These are phyloP conservation scores for Labrus mixtus DNA, from an alignment of 2,113 vertebrate genomes.

Conservation along the genomic window DNA sequence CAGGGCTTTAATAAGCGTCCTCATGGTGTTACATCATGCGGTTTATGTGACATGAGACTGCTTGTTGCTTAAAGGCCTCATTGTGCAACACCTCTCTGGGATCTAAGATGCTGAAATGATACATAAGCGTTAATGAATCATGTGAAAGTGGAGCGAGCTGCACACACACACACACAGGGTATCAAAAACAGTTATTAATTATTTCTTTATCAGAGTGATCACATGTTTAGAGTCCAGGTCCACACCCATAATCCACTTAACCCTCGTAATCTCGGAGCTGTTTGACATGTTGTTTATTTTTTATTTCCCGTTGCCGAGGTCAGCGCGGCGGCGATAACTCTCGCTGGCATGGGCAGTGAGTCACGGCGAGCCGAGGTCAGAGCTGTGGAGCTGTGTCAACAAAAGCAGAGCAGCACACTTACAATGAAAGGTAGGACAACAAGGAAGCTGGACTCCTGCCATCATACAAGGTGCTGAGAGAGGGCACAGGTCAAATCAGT, in stretches of 20 bases:
- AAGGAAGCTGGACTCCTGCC: conserved; percentile 29
- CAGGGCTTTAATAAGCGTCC: conserved; percentile 1
- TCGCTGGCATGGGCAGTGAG: conserved; percentile 34
- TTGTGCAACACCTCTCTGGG: conserved; percentile 38
- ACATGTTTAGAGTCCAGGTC: not conserved
- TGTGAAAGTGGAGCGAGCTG: conserved; percentile 2
- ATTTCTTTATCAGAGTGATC: not conserved
- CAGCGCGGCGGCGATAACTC: conserved; percentile 35
- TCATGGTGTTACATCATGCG: conserved; percentile 30
- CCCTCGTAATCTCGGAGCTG: not conserved
- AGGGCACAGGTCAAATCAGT: not conserved
- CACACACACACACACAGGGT: not conserved
- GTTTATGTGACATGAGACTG: conserved; percentile 18
- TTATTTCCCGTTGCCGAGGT: conserved; percentile 48
- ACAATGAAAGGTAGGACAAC: conserved; percentile 26
- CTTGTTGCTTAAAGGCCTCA: conserved; percentile 51
- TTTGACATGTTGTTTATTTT: conserved; percentile 41
- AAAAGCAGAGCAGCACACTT: conserved; percentile 12
- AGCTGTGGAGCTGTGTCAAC: conserved; percentile 32
- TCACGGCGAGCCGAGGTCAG: conserved; percentile 50
- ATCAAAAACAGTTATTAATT: not conserved
- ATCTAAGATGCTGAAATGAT: conserved; percentile 12
- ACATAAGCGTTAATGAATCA: conserved; percentile 3
- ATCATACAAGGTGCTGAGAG: not conserved
- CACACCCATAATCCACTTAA: conserved; percentile 15